A percentile compares a stretch with the other conserved stretches of the same genome.
Conservation (phyloP, 2,888 invertebrate species). For the Serrognathus titanus region DNA sequence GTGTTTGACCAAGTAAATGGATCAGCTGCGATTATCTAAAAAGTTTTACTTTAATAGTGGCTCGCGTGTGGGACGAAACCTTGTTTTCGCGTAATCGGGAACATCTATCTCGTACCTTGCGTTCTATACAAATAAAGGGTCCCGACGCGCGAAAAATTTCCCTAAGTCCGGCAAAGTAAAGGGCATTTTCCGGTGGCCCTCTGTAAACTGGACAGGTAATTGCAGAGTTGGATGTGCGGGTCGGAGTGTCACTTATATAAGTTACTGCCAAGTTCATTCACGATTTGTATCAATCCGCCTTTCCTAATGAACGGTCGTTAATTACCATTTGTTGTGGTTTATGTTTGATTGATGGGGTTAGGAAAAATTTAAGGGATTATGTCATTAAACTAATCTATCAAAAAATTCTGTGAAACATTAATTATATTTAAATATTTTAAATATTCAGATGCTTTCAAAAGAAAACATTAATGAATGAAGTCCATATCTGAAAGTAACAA, state of each 20-base stretch:
- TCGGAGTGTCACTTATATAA: background rate
- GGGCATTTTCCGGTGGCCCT: background rate
- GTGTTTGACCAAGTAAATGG: slow-evolving; percentile 2
- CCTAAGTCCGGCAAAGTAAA: background rate
- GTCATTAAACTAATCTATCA: background rate
- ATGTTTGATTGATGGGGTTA: background rate
- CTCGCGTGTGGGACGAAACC: slow-evolving; percentile 8
- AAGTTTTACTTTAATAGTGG: slow-evolving; percentile 11
- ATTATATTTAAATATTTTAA: too few relatives aligned
- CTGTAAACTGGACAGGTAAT: background rate
- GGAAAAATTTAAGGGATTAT: background rate
- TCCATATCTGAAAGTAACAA: too few relatives aligned
- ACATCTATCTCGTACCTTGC: slow-evolving; percentile 8
- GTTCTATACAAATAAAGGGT: background rate
- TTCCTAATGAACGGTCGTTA: background rate
- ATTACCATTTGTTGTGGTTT: slow-evolving; percentile 1
- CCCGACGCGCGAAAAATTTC: background rate
- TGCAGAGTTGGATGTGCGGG: background rate
- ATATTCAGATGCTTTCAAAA: too few relatives aligned
- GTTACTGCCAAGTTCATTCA: background rate
- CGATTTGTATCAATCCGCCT: background rate
- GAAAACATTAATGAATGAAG: too few relatives aligned
- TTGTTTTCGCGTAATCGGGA: slow-evolving; percentile 10
- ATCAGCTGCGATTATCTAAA: slow-evolving; percentile 9
- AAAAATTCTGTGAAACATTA: background rate